These are phyloP conservation scores for Pterostichus madidus DNA, from an alignment of 2,888 invertebrate species.

Conservation along the genomic window DNA sequence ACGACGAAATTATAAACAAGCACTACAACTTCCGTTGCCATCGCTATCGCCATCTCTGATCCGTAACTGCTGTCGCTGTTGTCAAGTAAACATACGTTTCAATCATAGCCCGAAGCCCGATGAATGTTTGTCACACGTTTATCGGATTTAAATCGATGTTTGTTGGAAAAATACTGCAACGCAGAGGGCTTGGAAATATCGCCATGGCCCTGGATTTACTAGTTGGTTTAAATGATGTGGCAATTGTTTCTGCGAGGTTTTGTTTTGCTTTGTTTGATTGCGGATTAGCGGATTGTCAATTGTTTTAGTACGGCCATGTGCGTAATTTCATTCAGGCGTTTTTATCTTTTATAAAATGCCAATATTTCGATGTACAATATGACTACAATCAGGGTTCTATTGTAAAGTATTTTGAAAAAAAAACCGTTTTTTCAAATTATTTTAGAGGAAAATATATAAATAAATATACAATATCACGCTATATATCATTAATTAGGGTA, in stretches of 20 bases:
- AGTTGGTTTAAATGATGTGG: conserved; percentile 41
- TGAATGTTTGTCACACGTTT: conserved; percentile 32
- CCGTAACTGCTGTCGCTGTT: not conserved
- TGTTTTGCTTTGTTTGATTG: conserved; percentile 52
- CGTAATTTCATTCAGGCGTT: conserved; percentile 21
- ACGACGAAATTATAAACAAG: conserved; percentile 52
- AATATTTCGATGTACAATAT: not conserved
- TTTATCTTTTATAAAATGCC: not conserved
- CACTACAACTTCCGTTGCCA: conserved; percentile 24
- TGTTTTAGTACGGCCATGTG: conserved; percentile 26
- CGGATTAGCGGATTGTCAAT: conserved; percentile 45
- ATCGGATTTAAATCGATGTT: conserved; percentile 52
- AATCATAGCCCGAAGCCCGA: conserved; percentile 38
- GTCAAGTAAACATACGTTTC: conserved; percentile 54
- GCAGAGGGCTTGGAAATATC: conserved; percentile 29
- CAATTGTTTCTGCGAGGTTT: conserved; percentile 25
- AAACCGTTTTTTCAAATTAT: too few species aligned
- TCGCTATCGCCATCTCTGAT: conserved; percentile 1
- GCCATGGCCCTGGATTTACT: conserved; percentile 19
- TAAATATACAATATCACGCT: too few species aligned
- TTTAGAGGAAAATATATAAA: too few species aligned
- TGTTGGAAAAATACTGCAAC: conserved; percentile 42
- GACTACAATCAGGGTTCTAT: too few species aligned
- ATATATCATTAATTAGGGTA: too few species aligned
- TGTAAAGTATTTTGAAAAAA: too few species aligned